These are phyloP conservation scores for Spatula clypeata DNA, from an alignment of 2,797 vertebrate genomes.

Conservation along the genomic window DNA sequence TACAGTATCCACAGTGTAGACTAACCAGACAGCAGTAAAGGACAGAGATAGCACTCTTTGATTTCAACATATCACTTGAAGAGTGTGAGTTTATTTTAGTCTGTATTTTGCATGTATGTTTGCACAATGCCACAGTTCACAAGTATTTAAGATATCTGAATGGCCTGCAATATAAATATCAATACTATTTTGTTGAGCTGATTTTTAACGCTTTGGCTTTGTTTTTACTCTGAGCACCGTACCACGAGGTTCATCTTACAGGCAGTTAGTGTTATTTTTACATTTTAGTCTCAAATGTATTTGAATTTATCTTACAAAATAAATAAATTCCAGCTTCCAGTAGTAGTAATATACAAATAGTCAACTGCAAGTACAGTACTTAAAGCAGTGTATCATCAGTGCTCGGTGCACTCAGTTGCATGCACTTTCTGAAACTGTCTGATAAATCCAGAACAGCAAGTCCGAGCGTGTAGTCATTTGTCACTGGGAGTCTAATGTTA, in stretches of 20 bases:
- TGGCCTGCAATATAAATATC: background rate
- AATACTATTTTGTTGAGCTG: background rate
- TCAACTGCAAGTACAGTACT: background rate
- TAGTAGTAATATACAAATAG: background rate
- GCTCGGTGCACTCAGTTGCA: background rate
- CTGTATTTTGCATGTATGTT: background rate
- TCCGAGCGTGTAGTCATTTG: background rate
- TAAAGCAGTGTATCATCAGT: background rate
- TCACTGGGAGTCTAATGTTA: constrained; percentile 49
- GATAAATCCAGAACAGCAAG: background rate
- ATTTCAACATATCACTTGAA: background rate
- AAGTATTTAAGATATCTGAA: background rate
- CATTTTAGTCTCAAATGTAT: background rate
- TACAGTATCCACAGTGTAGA: background rate
- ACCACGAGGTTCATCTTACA: background rate
- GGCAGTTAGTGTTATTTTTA: background rate
- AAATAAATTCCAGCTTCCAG: background rate
- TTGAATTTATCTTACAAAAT: background rate
- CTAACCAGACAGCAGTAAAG: background rate
- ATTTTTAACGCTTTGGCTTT: background rate
- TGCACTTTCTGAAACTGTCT: background rate
- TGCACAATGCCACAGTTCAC: background rate
- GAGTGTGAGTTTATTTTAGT: background rate
- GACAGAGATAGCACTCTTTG: background rate
- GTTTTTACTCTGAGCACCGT: background rate